phyloP scores from a whole-genome alignment of 92 coral and sea anemone species.

The Porites evermanni region DNA sequence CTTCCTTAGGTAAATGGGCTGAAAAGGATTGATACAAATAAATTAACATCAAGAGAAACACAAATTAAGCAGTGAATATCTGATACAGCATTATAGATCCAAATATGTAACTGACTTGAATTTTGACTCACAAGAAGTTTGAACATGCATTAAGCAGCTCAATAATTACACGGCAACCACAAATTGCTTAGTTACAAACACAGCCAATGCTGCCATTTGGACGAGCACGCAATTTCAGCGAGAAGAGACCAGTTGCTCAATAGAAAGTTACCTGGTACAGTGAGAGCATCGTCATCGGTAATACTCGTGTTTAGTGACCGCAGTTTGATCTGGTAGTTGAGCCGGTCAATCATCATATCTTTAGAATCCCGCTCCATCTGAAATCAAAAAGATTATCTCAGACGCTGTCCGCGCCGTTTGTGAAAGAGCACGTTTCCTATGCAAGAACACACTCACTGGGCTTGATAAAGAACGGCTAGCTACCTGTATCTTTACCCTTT shows the following conservation, averaged over 20 bases:
- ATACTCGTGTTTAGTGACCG: conserved; percentile 42
- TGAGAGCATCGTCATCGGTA: conserved; percentile 64
- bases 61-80: background rate
- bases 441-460: background rate
- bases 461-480: background rate
- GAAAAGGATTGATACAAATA: conserved; percentile 2
- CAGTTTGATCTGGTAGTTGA: conserved; percentile 81
- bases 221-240: background rate
- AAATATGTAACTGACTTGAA: too few species aligned
- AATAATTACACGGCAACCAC: too few species aligned
- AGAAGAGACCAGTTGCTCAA: background rate
- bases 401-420: background rate
- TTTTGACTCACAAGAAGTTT: too few species aligned
- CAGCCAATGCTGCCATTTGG: too few species aligned
- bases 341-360: conserved; percentile 92
- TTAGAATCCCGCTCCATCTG: conserved; percentile 98
- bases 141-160: too few species aligned
- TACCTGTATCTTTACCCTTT: conserved; percentile 93
- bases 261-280: conserved; percentile 57
- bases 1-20: conserved; percentile 92
- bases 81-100: too few species aligned
- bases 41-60: background rate
- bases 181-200: too few species aligned
- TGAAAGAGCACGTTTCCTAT: background rate
- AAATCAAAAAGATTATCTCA: conserved; percentile 22